Base-by-base conservation (phyloP, 2,888 invertebrate genomes). In the Chouioia cunea region DNA sequence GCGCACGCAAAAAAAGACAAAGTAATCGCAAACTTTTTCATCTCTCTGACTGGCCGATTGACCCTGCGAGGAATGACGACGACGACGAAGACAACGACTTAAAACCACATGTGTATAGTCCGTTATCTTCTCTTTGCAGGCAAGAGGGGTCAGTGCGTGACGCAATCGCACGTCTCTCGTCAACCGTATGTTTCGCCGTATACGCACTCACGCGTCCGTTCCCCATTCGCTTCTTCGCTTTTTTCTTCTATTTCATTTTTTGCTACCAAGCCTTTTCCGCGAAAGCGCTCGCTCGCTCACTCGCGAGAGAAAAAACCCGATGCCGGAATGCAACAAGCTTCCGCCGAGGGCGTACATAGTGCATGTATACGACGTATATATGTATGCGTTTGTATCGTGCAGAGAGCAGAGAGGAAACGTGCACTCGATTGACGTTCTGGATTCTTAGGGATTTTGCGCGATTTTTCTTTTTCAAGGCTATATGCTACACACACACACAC, bases 141-240 rank as follows among this genome's bases (percentile, higher is more conserved):
- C 60, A 20, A 44, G 18, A 50, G 16, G 71, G 71, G 67, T 72
- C 68, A 69, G 68, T 20, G 6, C 50, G 50, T 65, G 72, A 69
- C 65, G 69, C 69, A 73, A 69, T 63, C 52, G 57, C 15, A 50
- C n/a, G 14, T 22, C 56, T 46, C 16, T 15, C 18, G 6, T 43
- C 64, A 43, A 70, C 70, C 73, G 66, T 70, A 70, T 23, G 53
- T 67, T 73, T 70, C 70, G 53, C 65, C 65, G 74, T 70, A 57
- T 57, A 73, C 47, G 50, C 46, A 63, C 36, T 56, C 50, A 56
- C 60, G 43, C 68, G 60, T 64, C 68, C 69, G 63, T 27, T 58
- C 65, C 12, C 65, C 70, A 46, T 71, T 67, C 47, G 65, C 23
- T 4, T 44, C 27, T 16, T 12, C 20, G 10, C 6, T 27, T 47